These are phyloP conservation scores for Myotis planiceps DNA, from an alignment of 2,797 vertebrate genomes.

Conservation along the genomic window DNA sequence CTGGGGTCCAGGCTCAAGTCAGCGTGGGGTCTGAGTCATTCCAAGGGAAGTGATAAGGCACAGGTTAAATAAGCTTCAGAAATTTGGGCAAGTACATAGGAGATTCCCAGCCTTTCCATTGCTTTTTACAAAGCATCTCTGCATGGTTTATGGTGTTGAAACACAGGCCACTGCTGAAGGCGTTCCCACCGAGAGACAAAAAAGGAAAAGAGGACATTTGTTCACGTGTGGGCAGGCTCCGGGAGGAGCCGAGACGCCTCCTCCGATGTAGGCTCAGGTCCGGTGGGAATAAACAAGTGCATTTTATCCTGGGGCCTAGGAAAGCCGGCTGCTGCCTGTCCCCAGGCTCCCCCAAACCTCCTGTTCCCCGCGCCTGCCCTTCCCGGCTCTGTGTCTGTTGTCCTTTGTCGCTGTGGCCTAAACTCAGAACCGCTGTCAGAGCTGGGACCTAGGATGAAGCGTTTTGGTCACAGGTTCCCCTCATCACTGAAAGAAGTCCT, in stretches of 20 bases:
- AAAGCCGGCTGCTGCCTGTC: conserved; percentile 72
- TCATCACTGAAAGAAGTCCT: conserved; percentile 74
- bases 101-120: conserved; percentile 37
- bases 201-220: background rate
- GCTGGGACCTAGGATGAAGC: conserved; percentile 67
- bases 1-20: background rate
- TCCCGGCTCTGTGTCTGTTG: conserved; percentile 56
- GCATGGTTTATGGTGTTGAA: conserved; percentile 33
- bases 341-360: conserved; percentile 51
- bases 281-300: conserved; percentile 77
- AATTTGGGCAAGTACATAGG: background rate
- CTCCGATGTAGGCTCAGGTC: conserved; percentile 63
- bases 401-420: conserved; percentile 61
- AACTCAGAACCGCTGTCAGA: conserved; percentile 46
- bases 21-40: background rate
- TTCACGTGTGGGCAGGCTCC: background rate
- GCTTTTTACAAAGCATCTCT: conserved; percentile 46
- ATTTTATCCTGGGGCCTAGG: conserved; percentile 48
- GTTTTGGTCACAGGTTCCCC: conserved; percentile 76
- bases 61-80: conserved; percentile 6
- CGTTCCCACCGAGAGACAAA: conserved; percentile 42
- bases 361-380: conserved; percentile 33
- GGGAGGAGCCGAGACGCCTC: background rate
- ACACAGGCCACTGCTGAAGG: conserved; percentile 17
- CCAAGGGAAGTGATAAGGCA: background rate